Percentiles rank a stretch among this genome's conserved stretches.
Conservation (phyloP, 2,797 vertebrate genomes). For the Coreius guichenoti region DNA sequence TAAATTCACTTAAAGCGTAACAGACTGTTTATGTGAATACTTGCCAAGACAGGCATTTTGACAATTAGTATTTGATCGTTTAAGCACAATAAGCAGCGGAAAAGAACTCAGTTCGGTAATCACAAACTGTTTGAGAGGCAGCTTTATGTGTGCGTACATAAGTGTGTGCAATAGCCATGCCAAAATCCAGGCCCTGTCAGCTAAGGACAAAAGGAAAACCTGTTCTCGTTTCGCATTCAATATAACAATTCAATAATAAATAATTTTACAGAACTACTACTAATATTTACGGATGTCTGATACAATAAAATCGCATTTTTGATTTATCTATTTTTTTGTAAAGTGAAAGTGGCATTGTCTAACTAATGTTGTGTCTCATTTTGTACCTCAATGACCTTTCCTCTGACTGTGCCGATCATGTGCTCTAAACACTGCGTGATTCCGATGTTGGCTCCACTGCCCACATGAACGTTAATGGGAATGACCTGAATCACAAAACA, state of each 20-base stretch:
- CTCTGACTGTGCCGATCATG: slow-evolving; percentile 90
- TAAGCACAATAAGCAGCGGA: too few relatives aligned
- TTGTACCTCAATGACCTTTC: slow-evolving; percentile 93
- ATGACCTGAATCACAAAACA: slow-evolving; percentile 83
- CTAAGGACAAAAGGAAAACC: too few relatives aligned
- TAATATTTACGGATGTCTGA: background rate
- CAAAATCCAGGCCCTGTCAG: too few relatives aligned
- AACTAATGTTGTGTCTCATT: background rate
- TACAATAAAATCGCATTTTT: background rate
- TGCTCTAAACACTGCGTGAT: slow-evolving; percentile 95
- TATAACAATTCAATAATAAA: background rate
- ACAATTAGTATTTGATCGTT: too few relatives aligned
- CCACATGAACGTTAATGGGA: slow-evolving; percentile 87
- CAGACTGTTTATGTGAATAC: too few relatives aligned
- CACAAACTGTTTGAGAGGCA: too few relatives aligned
- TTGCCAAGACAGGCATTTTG: too few relatives aligned
- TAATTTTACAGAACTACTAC: background rate
- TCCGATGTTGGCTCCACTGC: slow-evolving; percentile 85
- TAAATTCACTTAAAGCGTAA: too few relatives aligned
- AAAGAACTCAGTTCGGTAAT: too few relatives aligned
- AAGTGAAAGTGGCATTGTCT: background rate
- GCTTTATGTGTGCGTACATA: too few relatives aligned
- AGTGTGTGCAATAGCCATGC: too few relatives aligned
- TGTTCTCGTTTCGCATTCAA: background rate
- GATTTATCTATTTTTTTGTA: background rate